phyloP scores from a whole-genome alignment of 2,113 vertebrate species.

The Delphinus delphis region DNA sequence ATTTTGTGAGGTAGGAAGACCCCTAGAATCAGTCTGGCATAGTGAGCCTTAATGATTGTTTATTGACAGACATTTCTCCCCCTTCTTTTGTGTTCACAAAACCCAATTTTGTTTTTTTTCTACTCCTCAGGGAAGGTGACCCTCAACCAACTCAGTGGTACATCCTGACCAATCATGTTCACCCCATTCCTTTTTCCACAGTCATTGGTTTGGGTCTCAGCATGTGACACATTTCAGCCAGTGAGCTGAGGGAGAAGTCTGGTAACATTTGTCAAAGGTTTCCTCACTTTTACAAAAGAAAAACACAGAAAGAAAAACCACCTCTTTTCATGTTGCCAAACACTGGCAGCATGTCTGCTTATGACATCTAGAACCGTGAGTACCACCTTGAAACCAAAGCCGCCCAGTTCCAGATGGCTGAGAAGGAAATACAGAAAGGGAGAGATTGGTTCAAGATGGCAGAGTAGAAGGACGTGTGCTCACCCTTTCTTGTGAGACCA shows the following conservation, averaged over 20 bases:
- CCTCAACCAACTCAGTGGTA: not conserved
- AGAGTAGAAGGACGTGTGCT: too few relatives aligned
- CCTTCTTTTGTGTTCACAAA: not conserved
- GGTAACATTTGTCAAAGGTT: not conserved
- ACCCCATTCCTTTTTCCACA: not conserved
- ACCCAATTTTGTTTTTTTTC: not conserved
- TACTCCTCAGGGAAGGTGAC: not conserved
- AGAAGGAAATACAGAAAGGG: not conserved
- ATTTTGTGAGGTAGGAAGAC: not conserved
- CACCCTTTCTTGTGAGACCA: too few relatives aligned
- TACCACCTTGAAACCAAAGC: not conserved
- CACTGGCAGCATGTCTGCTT: not conserved
- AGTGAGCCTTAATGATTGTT: not conserved
- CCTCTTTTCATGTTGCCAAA: not conserved
- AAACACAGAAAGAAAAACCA: not conserved
- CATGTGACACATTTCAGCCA: not conserved
- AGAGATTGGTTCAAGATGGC: too few relatives aligned
- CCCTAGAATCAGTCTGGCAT: not conserved
- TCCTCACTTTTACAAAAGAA: not conserved
- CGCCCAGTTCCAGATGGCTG: not conserved
- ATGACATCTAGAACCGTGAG: not conserved
- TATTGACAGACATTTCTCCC: not conserved
- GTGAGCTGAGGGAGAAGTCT: not conserved
- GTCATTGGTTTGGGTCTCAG: not conserved
- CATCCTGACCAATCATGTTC: not conserved